These are phyloP conservation scores for Salvelinus alpinus DNA, from an alignment of 2,113 vertebrate species.

Conservation along the genomic window DNA sequence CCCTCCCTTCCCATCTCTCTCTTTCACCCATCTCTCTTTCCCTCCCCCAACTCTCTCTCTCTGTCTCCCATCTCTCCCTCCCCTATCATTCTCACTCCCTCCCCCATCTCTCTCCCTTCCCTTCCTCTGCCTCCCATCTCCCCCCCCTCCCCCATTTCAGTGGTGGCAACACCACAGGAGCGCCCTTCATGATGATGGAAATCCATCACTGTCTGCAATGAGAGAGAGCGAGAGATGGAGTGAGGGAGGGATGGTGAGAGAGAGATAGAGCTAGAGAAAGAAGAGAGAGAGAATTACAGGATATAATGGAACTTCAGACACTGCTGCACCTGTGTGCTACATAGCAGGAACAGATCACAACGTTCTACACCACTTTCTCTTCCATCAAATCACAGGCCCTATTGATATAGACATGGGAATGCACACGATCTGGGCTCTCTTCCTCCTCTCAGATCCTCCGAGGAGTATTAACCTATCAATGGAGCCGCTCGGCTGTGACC, in stretches of 20 bases:
- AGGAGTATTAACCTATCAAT: constrained; percentile 66
- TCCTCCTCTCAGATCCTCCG: constrained; percentile 57
- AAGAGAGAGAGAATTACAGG: not conserved
- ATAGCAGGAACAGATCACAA: no score
- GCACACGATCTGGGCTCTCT: not conserved
- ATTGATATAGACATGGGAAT: not conserved
- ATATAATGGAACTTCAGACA: not conserved
- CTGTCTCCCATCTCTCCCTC: no score
- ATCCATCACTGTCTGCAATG: constrained; percentile 92
- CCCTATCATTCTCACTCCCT: no score
- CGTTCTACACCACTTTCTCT: no score
- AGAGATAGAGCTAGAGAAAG: no score
- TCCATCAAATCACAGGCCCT: not conserved
- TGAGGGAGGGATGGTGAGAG: no score
- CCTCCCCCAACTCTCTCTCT: no score
- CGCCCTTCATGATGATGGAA: constrained; percentile 88
- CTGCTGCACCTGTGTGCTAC: not conserved
- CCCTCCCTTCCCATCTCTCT: no score
- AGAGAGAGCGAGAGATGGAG: not conserved
- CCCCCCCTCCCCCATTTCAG: constrained; percentile 67
- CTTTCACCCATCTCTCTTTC: no score
- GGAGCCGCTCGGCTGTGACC: constrained; percentile 61
- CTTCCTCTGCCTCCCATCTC: constrained; percentile 42
- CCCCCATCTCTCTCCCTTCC: no score
- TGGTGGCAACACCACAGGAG: constrained; percentile 79